These are phyloP conservation scores for Apis florea DNA, from an alignment of 1,140 invertebrate species.

Conservation along the genomic window DNA sequence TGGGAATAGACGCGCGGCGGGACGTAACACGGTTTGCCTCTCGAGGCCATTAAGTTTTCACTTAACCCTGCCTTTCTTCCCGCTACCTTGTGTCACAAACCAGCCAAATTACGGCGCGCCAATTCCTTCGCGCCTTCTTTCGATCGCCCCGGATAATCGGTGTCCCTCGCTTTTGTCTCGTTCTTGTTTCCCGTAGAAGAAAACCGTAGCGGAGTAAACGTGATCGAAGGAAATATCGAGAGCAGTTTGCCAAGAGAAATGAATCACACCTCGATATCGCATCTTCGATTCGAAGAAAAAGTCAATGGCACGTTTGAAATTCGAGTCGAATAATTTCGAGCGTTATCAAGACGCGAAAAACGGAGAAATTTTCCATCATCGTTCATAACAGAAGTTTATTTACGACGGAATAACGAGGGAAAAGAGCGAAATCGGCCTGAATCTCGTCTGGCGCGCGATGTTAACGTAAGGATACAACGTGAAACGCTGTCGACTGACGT, in stretches of 20 bases:
- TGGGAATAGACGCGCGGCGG: conserved; percentile 66
- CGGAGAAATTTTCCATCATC: no score
- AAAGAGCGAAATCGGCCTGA: no score
- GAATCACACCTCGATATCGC: no score
- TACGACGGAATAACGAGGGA: not conserved
- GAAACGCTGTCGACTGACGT: conserved; percentile 9
- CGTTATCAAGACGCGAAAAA: no score
- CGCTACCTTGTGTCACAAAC: conserved; percentile 27
- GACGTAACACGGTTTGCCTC: conserved; percentile 74
- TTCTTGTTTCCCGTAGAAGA: no score
- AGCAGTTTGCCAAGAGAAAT: no score
- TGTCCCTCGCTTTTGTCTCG: not conserved
- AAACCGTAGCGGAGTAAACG: no score
- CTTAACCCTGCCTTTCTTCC: conserved; percentile 58
- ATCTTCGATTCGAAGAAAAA: no score
- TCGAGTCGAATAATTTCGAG: not conserved
- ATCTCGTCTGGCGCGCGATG: not conserved
- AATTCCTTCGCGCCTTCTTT: not conserved
- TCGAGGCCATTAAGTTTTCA: conserved; percentile 75
- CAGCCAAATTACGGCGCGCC: not conserved
- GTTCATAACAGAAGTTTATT: not conserved
- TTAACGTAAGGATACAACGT: conserved; percentile 17
- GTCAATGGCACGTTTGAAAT: not conserved
- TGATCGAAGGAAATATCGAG: no score
- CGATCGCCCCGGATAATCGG: no score